Base-by-base conservation (phyloP, 2,888 invertebrate genomes). In the Nebria salina region DNA sequence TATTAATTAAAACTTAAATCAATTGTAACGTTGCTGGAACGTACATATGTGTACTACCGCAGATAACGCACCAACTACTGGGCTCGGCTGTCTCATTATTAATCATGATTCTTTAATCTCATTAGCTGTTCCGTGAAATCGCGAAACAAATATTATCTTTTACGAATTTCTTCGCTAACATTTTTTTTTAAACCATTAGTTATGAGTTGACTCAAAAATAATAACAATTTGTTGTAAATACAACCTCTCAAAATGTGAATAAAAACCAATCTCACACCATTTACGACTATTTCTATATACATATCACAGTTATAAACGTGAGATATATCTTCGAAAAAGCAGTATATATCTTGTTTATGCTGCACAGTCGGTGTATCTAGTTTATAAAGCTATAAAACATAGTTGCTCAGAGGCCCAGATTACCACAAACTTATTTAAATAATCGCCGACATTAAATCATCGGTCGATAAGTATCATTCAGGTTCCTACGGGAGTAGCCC, bases 371-470 rank as follows among this genome's bases (percentile, higher is more conserved):
- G 70, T 70, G 11, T 70, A 70, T 54, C 77, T 72, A 77, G 77
- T 77, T 77, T 74, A 79, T 79, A 79, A 79, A 79, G 79, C 75
- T 75, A 79, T 79, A 79, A 79, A 79, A 79, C 79, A 79, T 79
- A 79, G 54, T 74, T 79, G 74, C 41, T 66, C 74, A 54, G 54
- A 54, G 65, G 70, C 70, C 25, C 80, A 81, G 80, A 81, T 81
- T 72, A 81, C 76, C 65, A 76, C 81, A 76, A 81, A 81, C 76
- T 81, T 81, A 81, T 81, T 81, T 81, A 81, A 81, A 81, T 81
- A 81, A 81, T 81, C 76, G 76, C 76, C 43, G 43, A 81, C 81
- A 81, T 81, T 81, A 81, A 81, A 81, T 81, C 81, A 81, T 76
- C 76, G 73, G 76, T 80, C 81, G 81, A 76, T 76, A 76, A 66